Evolutionary conservation across 37 sponge, comb jelly and placozoan species (phyloP).

Genomic region (Agelas oroides): DNA sequence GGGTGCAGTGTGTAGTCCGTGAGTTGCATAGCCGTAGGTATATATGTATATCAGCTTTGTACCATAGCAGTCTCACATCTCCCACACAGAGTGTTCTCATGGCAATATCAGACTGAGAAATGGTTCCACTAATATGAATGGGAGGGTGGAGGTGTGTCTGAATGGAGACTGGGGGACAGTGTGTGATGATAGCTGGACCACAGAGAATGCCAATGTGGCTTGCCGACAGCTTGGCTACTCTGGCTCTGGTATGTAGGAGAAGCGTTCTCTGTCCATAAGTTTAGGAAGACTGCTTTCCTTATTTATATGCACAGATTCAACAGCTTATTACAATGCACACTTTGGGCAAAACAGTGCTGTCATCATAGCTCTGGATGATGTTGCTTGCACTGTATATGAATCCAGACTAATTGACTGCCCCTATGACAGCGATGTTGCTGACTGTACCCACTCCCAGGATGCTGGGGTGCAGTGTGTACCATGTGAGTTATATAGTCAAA

Average conservation of each 20-base stretch:
- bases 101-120: too few relatives aligned
- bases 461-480: background rate
- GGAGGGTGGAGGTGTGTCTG: conserved; percentile 26
- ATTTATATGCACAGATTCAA: too few relatives aligned
- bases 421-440: too few relatives aligned
- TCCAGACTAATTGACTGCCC: background rate
- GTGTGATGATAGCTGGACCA: background rate
- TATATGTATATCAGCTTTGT: background rate
- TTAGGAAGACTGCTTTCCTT: too few relatives aligned
- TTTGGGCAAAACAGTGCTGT: background rate
- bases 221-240: conserved; percentile 17
- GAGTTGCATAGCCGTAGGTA: too few relatives aligned
- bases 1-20: too few relatives aligned
- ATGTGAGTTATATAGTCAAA: too few relatives aligned
- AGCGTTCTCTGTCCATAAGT: too few relatives aligned
- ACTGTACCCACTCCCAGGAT: too few relatives aligned
- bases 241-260: too few relatives aligned
- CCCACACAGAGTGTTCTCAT: too few relatives aligned
- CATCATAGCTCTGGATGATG: conserved; percentile 2
- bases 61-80: background rate
- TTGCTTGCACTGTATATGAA: background rate
- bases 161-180: conserved; percentile 1
- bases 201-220: background rate
- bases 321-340: too few relatives aligned
- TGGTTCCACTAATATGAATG: background rate